Evolutionary conservation across 2,888 invertebrate genomes (phyloP), one percentile per base, ranked within the genome.

Genomic region (Ormyrus pomaceus): DNA sequence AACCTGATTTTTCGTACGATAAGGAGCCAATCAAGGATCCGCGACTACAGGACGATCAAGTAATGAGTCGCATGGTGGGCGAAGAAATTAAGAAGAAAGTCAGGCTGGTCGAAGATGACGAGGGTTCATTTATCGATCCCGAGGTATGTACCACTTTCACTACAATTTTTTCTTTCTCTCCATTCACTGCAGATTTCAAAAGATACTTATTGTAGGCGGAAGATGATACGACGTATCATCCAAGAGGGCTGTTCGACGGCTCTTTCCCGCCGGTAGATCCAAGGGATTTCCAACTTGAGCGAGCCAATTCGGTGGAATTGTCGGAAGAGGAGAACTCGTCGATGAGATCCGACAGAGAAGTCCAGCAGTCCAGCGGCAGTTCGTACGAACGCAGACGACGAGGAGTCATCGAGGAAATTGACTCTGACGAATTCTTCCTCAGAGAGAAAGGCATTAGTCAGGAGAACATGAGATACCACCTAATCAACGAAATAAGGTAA

Each of bases 341-440:
- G 8, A 85, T 84, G 10, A 86, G 91, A 56, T 91, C 92, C 0
- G 91, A 92, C 80, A 92, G 92, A 69, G 93, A 91, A 68, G 87
- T 93, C 80, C 89, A 93, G 80, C 93, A 93, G 75, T 94, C 94
- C 0, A 93, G 94, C 1, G 93, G 93, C 2, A 94, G 94, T 83
- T 94, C 94, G 0, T 90, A 91, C 50, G 93, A 92, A 64, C 87
- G 92, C 51, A 89, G 92, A 46, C 91, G 93, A 71, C 93, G 92
- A 71, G 94, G 94, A 0, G 95, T 96, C 4, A 93, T 97, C 86
- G 96, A 96, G 91, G 96, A 96, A 92, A 95, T 96, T 84, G 95
- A 96, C 88, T 95, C 96, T 62, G 96, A 97, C 90, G 96, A 97
- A 91, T 97, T 96, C 92, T 96, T 96, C 89, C 92, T 96, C 82